Conservation (phyloP, 2,113 vertebrate genomes). For the Ciconia stormi region DNA sequence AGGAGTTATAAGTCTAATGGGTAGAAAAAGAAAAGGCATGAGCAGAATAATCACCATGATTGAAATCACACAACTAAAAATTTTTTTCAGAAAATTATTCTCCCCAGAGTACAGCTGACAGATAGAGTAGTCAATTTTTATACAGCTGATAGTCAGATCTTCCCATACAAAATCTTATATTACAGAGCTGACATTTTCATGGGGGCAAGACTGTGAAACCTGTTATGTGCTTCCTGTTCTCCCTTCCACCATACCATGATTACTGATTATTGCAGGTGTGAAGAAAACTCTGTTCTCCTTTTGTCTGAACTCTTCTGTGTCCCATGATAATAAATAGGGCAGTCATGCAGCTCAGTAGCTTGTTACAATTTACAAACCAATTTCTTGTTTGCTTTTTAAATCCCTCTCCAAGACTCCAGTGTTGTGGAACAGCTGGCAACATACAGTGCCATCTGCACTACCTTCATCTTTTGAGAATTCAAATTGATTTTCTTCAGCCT, state of each 20-base stretch:
- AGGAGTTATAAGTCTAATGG: not conserved
- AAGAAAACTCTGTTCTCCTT: not conserved
- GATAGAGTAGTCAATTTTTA: not conserved
- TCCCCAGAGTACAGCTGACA: not conserved
- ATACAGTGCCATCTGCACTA: not conserved
- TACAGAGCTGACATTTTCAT: not conserved
- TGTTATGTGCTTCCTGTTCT: not conserved
- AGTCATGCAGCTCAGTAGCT: not conserved
- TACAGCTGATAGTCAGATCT: not conserved
- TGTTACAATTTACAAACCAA: not conserved
- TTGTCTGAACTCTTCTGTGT: not conserved
- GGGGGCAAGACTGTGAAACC: not conserved
- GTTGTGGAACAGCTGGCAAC: not conserved
- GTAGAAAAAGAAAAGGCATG: not conserved
- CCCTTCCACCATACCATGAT: not conserved
- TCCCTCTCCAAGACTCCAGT: not conserved
- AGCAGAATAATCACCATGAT: not conserved
- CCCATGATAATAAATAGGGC: not conserved
- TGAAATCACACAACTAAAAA: not conserved
- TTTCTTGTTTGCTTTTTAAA: conserved; percentile 19
- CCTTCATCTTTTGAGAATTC: not conserved
- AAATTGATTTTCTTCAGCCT: not conserved
- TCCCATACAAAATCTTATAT: not conserved
- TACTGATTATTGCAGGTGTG: not conserved
- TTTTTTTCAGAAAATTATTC: not conserved